Conservation (phyloP, 2,797 vertebrate genomes). For the Ispidina picta region DNA sequence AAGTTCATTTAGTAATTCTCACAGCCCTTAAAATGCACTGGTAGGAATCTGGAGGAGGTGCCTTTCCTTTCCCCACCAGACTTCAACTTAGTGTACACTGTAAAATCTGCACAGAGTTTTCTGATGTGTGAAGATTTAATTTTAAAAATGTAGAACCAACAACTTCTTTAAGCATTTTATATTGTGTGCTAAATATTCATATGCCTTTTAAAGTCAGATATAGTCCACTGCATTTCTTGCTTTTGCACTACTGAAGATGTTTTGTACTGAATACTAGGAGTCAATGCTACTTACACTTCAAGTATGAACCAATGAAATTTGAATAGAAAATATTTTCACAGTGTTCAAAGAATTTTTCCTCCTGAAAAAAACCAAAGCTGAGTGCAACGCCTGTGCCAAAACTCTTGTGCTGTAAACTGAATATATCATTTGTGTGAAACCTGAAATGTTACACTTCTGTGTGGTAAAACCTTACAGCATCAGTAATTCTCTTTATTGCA, state of each 20-base stretch:
- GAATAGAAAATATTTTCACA: conserved; percentile 69
- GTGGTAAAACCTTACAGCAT: conserved; percentile 71
- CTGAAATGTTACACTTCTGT: conserved; percentile 71
- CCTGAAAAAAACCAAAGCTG: conserved; percentile 60
- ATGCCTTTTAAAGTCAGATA: conserved; percentile 64
- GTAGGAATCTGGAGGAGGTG: conserved; percentile 40
- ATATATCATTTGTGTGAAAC: conserved; percentile 74
- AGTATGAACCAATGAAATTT: conserved; percentile 70
- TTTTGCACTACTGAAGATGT: conserved; percentile 75
- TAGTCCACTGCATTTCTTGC: conserved; percentile 70
- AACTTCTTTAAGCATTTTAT: conserved; percentile 66
- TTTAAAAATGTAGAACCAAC: conserved; percentile 62
- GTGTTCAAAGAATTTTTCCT: conserved; percentile 56
- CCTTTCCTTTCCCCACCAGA: not conserved
- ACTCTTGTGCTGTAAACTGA: conserved; percentile 72
- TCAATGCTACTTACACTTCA: conserved; percentile 71
- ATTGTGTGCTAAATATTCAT: conserved; percentile 70
- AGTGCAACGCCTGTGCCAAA: conserved; percentile 64
- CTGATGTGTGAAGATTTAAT: conserved; percentile 66
- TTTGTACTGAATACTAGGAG: conserved; percentile 76
- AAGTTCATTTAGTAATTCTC: conserved; percentile 41
- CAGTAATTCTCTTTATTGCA: conserved; percentile 61
- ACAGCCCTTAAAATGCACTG: conserved; percentile 47
- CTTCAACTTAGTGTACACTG: conserved; percentile 46
- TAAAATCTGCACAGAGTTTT: conserved; percentile 65